Conservation (phyloP, 2,888 invertebrate genomes). For the Aplocera efformata region DNA sequence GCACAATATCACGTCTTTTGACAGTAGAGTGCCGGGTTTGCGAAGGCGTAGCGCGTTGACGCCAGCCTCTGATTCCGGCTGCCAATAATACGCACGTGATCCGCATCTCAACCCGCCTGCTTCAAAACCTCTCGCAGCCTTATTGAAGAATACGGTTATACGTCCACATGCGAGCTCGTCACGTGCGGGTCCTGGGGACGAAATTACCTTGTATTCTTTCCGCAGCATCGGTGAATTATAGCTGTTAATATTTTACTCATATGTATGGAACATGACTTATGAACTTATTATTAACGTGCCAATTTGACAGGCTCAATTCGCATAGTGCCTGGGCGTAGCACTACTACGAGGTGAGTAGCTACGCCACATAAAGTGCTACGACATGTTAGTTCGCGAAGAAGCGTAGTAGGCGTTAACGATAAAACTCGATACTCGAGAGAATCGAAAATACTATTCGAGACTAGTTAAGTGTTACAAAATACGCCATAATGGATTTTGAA, state of each 20-base stretch:
- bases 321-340: not conserved
- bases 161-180: slow-evolving; percentile 38
- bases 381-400: not conserved
- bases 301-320: slow-evolving; percentile 4
- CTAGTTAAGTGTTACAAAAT: too few species aligned
- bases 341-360: slow-evolving; percentile 5
- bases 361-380: slow-evolving; percentile 9
- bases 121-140: slow-evolving; percentile 41
- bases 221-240: slow-evolving; percentile 26
- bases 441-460: too few species aligned
- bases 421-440: too few species aligned
- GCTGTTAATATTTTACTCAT: slow-evolving; percentile 24
- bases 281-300: slow-evolving; percentile 14
- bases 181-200: slow-evolving; percentile 27
- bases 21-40: slow-evolving; percentile 30
- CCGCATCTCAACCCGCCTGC: slow-evolving; percentile 44
- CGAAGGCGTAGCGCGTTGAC: slow-evolving; percentile 48
- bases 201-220: slow-evolving; percentile 31
- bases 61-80: slow-evolving; percentile 61
- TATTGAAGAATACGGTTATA: slow-evolving; percentile 54
- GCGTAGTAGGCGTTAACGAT: too few species aligned
- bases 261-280: slow-evolving; percentile 14
- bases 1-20: slow-evolving; percentile 16
- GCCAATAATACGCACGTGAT: slow-evolving; percentile 74
- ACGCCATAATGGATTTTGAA: too few species aligned